Base-by-base conservation (phyloP, 1,140 invertebrate genomes). In the Pogonus chalceus region DNA sequence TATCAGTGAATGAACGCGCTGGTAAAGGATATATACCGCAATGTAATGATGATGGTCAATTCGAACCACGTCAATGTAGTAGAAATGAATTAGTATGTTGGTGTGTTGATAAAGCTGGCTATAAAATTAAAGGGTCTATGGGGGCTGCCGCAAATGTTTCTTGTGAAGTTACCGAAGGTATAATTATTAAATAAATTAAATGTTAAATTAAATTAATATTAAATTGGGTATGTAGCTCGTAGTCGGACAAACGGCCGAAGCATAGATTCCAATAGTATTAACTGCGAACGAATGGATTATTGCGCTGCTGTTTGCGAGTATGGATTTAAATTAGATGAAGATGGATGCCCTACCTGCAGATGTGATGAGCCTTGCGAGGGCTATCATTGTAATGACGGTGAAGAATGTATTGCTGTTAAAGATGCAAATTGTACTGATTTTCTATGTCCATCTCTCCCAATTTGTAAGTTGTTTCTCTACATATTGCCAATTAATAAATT, bases 241-340 rank as follows among this genome's bases (percentile, higher is more conserved):
- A 74, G 20, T 59, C 75, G 59, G 60, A 72, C 66, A 46, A 55
- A 61, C 68, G 62, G 69, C 46, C 60, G 72, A 59, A 78, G 73
- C 49, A 63, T 82, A 65, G 55, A 65, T 35, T 63, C 60, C 59
- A 64, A 39, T 51, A 59, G 60, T 63, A 61, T 1, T 58, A 73
- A 24, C 65, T 79, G 76, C 55, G 75, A 78, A 39, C 67, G 72
- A 14, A 75, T 81, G 1, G 77, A 83, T 20, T n/a, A n/a, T n/a
- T 91, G 88, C 61, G 83, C 87, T 0, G 83, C 85, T 9, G 78
- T 88, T 23, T 92, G 89, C 62, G 86, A 90, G 64, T 90, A 90
- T 63, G 89, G 89, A 0, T 91, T 87, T 63, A 85, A 84, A 66
- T 76, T 78, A 3, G 87, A 88, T 49, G 73, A 76, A n/a, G 77